Percentiles rank a stretch among this genome's conserved stretches.
phyloP scores from a whole-genome alignment of 2,113 vertebrate genomes.

The Eurystomus gularis region DNA sequence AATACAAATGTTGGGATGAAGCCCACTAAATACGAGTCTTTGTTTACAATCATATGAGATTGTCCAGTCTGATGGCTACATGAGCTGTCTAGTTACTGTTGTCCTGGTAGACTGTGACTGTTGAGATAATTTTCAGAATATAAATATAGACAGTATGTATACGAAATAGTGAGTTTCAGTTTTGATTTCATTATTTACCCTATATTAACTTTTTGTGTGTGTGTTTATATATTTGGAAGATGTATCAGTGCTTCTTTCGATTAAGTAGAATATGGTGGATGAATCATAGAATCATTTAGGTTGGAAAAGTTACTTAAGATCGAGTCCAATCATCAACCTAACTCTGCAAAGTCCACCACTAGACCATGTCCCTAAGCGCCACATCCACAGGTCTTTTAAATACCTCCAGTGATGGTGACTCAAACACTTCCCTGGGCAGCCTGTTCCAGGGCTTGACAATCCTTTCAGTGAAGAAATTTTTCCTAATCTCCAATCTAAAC shows the following conservation, averaged over 20 bases:
- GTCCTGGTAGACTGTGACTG: not conserved
- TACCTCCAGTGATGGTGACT: not conserved
- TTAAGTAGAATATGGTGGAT: not conserved
- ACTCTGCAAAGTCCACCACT: too few relatives aligned
- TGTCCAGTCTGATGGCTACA: not conserved
- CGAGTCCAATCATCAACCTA: not conserved
- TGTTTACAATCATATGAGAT: not conserved
- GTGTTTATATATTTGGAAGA: not conserved
- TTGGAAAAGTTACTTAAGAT: not conserved
- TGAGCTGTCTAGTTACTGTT: not conserved
- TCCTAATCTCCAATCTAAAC: not conserved
- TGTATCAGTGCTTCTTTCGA: not conserved
- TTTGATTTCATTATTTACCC: not conserved
- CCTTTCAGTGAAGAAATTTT: not conserved
- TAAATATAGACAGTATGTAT: not conserved
- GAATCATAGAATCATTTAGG: not conserved
- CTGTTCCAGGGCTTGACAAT: not conserved
- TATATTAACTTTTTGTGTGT: not conserved
- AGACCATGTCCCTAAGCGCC: not conserved
- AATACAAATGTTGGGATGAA: not conserved
- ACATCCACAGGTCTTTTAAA: not conserved
- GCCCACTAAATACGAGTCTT: not conserved
- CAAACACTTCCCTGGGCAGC: not conserved
- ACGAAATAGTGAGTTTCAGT: not conserved
- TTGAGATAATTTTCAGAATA: not conserved